Base-by-base conservation (phyloP, 2,113 vertebrate species). In the Lepidothrix coronata region DNA sequence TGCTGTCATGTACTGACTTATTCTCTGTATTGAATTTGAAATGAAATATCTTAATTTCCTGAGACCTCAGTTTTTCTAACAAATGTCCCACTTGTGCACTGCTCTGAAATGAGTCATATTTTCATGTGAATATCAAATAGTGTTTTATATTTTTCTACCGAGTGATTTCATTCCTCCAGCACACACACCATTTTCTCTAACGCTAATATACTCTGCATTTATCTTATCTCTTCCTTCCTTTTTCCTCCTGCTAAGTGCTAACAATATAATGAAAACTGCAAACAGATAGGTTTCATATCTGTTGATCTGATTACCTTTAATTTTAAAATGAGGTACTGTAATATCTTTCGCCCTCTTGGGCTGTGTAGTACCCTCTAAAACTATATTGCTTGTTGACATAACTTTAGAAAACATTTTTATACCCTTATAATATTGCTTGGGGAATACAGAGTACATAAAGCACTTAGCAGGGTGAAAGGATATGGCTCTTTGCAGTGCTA, bases 271-370 rank as follows among this genome's bases (percentile, higher is more conserved):
- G 35, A 95, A 92, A 96, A 35, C 48, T 81, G 49, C 31, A 81
- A 89, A 91, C 31, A 86, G 86, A 68, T 52, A 66, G 21, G 15
- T 91, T 91, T 95, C 35, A n/a, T 82, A 87, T 86, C 89, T 75
- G 39, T 71, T 94, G 71, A 93, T 94, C 65, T 89, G 35, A 43
- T 92, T 79, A 89, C 57, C 44, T 93, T 95, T 96, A 63, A 93
- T 94, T 96, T 94, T 79, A 81, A 90, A 95, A 82, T 41, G 88
- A 96, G 11, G 14, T 68, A 72, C 23, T 48, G 31, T 61, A 63
- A 80, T 93, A 83, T 95, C 51, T 54, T 73, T 70, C 20, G 24
- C 10, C 6, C 3, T 78, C 37, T 58, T 81, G 79, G 21, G 68
- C 54, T 82, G 9, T 41, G 39, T 58, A 66, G 73, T 75, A 52